Evolutionary conservation across 2,797 vertebrate genomes (phyloP).

Genomic region (Oryzias sinensis): DNA sequence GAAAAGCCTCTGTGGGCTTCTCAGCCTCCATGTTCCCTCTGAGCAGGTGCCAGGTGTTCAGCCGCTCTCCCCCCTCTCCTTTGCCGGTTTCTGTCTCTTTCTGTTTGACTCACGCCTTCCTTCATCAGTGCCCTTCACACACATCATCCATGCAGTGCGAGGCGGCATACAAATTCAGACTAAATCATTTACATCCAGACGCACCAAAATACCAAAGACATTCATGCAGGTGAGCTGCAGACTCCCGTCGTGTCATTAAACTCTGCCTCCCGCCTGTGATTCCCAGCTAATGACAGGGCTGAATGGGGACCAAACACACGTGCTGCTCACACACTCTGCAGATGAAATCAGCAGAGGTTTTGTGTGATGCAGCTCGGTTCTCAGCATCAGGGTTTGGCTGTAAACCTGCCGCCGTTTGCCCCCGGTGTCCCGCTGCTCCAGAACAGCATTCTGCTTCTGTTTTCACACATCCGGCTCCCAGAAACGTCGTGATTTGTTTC

Average conservation of each 20-base stretch:
- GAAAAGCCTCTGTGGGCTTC: slow-evolving; percentile 12
- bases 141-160: not conserved
- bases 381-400: slow-evolving; percentile 26
- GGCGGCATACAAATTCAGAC: not conserved
- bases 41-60: slow-evolving; percentile 55
- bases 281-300: slow-evolving; percentile 68
- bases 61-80: slow-evolving; percentile 12
- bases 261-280: slow-evolving; percentile 63
- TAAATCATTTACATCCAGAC: slow-evolving; percentile 17
- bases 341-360: slow-evolving; percentile 18
- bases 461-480: too few relatives aligned
- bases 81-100: slow-evolving; percentile 28
- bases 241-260: slow-evolving; percentile 66
- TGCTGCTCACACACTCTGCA: slow-evolving; percentile 9
- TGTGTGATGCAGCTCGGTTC: slow-evolving; percentile 13
- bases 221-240: slow-evolving; percentile 44
- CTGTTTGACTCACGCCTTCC: slow-evolving; percentile 17
- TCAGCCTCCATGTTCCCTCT: slow-evolving; percentile 39
- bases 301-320: slow-evolving; percentile 47
- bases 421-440: not conserved
- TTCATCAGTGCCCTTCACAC: not conserved
- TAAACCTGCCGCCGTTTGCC: slow-evolving; percentile 19
- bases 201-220: slow-evolving; percentile 6
- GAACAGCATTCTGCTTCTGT: not conserved
- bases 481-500: too few relatives aligned